phyloP scores from a whole-genome alignment of 2,113 vertebrate species.

The Prionailurus viverrinus region DNA sequence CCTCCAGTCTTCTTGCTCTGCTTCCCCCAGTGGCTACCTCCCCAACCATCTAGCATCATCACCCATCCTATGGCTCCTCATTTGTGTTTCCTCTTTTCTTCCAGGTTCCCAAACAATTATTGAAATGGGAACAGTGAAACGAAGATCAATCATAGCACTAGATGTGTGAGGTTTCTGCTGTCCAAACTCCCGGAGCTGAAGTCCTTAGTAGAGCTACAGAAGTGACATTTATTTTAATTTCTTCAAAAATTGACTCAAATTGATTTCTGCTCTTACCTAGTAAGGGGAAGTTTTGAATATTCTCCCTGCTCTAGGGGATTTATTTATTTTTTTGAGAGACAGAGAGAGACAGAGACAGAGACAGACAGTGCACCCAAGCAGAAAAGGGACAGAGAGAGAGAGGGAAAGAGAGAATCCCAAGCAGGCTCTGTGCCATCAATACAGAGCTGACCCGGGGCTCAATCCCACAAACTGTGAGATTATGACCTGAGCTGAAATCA shows the following conservation, averaged over 20 bases:
- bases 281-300: background rate
- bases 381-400: too few species aligned
- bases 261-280: background rate
- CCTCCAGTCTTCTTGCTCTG: background rate
- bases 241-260: background rate
- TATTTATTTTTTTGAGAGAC: background rate
- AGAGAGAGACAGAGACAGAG: too few species aligned
- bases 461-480: too few species aligned
- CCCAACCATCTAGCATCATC: background rate
- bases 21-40: background rate
- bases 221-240: slow-evolving; percentile 31
- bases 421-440: too few species aligned
- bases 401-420: background rate
- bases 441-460: too few species aligned
- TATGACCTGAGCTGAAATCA: too few species aligned
- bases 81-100: background rate
- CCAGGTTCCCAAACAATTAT: background rate
- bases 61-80: background rate
- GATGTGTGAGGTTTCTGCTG: background rate
- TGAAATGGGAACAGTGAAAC: background rate
- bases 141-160: background rate
- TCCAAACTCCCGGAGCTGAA: background rate
- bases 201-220: background rate
- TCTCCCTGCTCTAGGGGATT: background rate
- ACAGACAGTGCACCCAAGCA: too few species aligned